Base-by-base conservation (phyloP, 2,888 invertebrate genomes). In the Parthenolecanium corni region DNA sequence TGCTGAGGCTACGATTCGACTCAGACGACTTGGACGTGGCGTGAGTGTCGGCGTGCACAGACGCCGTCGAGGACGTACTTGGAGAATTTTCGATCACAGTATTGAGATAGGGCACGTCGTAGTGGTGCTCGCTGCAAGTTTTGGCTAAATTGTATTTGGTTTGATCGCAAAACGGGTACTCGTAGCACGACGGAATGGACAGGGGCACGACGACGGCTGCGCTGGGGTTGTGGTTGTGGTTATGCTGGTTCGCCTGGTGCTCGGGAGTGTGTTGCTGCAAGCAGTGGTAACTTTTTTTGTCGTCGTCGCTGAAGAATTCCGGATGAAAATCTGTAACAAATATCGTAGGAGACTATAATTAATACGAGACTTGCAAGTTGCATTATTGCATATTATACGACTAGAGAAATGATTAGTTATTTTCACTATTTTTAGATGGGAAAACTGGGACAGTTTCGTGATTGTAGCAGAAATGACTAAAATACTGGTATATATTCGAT, bases 91-190 rank as follows among this genome's bases (percentile, higher is more conserved):
- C 81, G 71, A 79, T 80, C 74, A 72, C 67, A 68, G 83, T 81
- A 40, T 86, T 84, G 64, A 89, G 77, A 76, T 89, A 89, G 14
- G 90, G 90, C 0, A 90, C 89, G 72, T 91, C 90, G 74, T 90
- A 90, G 72, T 90, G 89, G 73, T 90, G 89, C 72, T 90, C 89
- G 64, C 86, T 85, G 56, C 85, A 79, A 53, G 81, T 82, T 67
- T 80, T 75, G 54, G 80, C 74, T 70, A 76, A 72, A 40, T 69
- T 71, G 66, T 69, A 70, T 66, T 70, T 69, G 62, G 77, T 77
- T 63, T 80, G 76, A 67, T 80, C 81, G 54, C 65, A 64, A 70
- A 83, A 86, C 16, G 89, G 89, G 73, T 89, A 89, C 73, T 89
- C 89, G 76, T 89, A 89, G 74, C 87, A 84, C 63, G 83, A 83